Base-by-base conservation (phyloP, 2,888 invertebrate genomes). In the Resseliella maxima region DNA sequence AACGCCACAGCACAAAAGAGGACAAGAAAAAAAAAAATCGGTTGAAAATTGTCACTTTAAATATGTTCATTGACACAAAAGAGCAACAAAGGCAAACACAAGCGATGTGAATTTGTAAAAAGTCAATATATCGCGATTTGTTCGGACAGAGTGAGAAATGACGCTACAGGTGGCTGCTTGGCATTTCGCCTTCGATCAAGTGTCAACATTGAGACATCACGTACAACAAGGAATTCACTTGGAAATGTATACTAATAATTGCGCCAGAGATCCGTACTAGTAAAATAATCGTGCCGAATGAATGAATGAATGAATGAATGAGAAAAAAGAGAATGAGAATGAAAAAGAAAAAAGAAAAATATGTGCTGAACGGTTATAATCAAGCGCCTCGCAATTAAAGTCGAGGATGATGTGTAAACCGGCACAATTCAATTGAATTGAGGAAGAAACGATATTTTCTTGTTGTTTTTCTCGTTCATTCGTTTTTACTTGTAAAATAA, bases 141-240 rank as follows among this genome's bases (percentile, higher is more conserved):
- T 59, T 59, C 12, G 59, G 24, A 59, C 24, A 24, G 12, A 6
- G 3, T 1, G 15, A 72, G 15, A 31, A 72, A 27, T 72, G 72
- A 35, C n/a, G 0, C 83, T 83, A 83, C 83, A 83, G 83, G 83
- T 83, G 83, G 41, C 83, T 83, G 38, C n/a, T 41, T 83, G 10
- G 83, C n/a, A 83, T n/a, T 12, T 38, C 41, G 38, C 83, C 41
- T 83, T 83, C 35, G 72, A 72, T 31, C 27, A 72, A 72, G 31
- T 72, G 72, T 31, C 35, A 72, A 72, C 35, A 72, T 72, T 31
- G 31, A 72, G 72, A 72, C 27, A 72, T 72, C 72, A 72, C 72
- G 72, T 24, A 24, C 59, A n/a, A 24, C 59, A 15, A 31, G 72
- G 72, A 72, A 72, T 72, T 72, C 35, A 12, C 31, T 72, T 72